Percentiles rank a stretch among this genome's conserved stretches.
Conservation (phyloP, 2,888 invertebrate genomes). For the Himalopsyche kuldschensis region DNA sequence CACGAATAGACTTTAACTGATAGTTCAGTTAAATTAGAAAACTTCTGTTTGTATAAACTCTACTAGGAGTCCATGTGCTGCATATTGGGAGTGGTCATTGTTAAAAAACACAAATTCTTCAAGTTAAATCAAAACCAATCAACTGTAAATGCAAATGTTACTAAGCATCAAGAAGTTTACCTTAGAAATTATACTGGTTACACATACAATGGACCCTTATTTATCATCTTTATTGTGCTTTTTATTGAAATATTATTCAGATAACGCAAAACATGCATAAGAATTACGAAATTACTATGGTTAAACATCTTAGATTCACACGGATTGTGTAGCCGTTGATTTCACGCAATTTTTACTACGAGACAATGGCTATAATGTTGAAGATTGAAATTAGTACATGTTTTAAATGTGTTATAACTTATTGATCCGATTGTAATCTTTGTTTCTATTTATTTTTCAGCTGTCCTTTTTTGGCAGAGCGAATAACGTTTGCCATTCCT, state of each 20-base stretch:
- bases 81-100: too few relatives aligned
- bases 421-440: not conserved
- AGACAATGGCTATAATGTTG: not conserved
- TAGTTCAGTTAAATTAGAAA: too few relatives aligned
- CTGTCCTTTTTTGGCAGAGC: slow-evolving; percentile 86
- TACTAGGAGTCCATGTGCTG: too few relatives aligned
- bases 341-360: not conserved
- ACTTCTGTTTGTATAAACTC: too few relatives aligned
- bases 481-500: slow-evolving; percentile 90
- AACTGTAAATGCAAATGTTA: too few relatives aligned
- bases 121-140: too few relatives aligned
- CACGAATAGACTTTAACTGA: too few relatives aligned
- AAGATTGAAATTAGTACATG: not conserved
- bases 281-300: not conserved
- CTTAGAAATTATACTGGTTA: too few relatives aligned
- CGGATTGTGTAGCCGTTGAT: not conserved
- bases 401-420: not conserved
- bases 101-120: too few relatives aligned
- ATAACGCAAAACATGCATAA: not conserved
- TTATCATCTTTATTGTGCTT: not conserved
- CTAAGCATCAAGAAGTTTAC: too few relatives aligned
- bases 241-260: not conserved
- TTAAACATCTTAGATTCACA: not conserved
- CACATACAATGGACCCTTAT: too few relatives aligned
- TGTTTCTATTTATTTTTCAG: slow-evolving; percentile 56